Evolutionary conservation across 1,140 invertebrate genomes (phyloP), one percentile per base, ranked within the genome.

Genomic region (Ceratitis capitata): DNA sequence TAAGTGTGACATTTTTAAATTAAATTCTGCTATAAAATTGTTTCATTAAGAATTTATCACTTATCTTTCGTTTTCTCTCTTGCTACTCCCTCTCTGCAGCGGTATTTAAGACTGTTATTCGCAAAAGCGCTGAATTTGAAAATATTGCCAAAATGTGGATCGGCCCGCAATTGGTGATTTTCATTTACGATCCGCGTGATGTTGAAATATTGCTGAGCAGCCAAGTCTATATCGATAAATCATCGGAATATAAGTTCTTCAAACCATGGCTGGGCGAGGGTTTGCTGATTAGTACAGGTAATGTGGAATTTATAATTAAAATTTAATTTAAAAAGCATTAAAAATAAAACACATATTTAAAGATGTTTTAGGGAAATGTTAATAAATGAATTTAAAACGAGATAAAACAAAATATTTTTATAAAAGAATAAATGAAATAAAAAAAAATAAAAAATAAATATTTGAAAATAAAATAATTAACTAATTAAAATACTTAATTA

Each of bases 191-290:
- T 88, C 96, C 96, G 29, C 93, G 94, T 29, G 96, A 96, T 87
- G 94, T 96, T 19, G 96, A 96, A 89, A 91, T 96, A 12, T 94
- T 96, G 84, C 92, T 96, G 1, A 95, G 95, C 88, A 96, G 95
- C 87, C 94, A 96, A 86, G 95, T 96, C 6, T 95, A 95, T 91
- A 95, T 96, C 69, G 95, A 96, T 91, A 96, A 96, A 91, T 94
- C 95, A 10, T 91, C 93, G 19, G 95, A 96, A 87, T 96, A 96
- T 90, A 93, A 93, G 86, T 95, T 95, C 92, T 96, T 96, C 91
- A 93, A 95, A 87, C 95, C 95, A 1, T 96, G 95, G 95, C 93
- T 96, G 19, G 95, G 95, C 89, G 93, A 96, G 87, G 95, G 95
- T 85, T 94, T 96, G 0, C 93, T 96, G n/a, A 95, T 96, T 86